Conservation (phyloP, 2,113 vertebrate species). For the Paramisgurnus dabryanus region DNA sequence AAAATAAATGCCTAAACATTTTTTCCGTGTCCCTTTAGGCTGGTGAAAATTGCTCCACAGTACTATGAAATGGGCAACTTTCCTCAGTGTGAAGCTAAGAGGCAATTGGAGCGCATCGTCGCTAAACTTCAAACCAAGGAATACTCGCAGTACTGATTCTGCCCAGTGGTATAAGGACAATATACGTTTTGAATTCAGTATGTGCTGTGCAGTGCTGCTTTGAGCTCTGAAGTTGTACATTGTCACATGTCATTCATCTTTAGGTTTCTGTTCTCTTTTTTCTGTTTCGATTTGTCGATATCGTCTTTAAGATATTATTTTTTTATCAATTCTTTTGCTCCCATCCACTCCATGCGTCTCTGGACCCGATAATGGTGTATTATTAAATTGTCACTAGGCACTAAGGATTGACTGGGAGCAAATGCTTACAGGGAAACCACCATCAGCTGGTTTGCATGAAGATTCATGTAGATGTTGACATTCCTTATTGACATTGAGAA, state of each 20-base stretch:
- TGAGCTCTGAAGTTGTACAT: constrained; percentile 82
- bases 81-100: constrained; percentile 96
- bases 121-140: constrained; percentile 96
- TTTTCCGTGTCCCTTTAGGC: constrained; percentile 74
- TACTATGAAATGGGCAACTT: constrained; percentile 99
- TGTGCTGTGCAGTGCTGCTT: constrained; percentile 61
- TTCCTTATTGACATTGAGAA: constrained; percentile 92
- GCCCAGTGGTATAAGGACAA: constrained; percentile 46
- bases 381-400: constrained; percentile 76
- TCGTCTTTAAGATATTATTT: constrained; percentile 81
- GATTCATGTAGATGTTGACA: constrained; percentile 87
- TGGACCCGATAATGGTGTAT: constrained; percentile 77
- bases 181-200: constrained; percentile 28
- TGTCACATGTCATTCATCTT: constrained; percentile 80
- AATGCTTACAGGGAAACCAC: constrained; percentile 58
- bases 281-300: constrained; percentile 83
- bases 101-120: constrained; percentile 95
- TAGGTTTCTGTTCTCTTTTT: constrained; percentile 79
- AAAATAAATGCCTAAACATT: constrained; percentile 13
- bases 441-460: constrained; percentile 87
- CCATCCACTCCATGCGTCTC: constrained; percentile 75
- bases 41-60: constrained; percentile 95
- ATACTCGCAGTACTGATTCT: constrained; percentile 90
- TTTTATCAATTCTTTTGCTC: constrained; percentile 78
- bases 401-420: constrained; percentile 43